These are phyloP conservation scores for Cephalopholis sonnerati DNA, from an alignment of 2,113 vertebrate species.

Conservation along the genomic window DNA sequence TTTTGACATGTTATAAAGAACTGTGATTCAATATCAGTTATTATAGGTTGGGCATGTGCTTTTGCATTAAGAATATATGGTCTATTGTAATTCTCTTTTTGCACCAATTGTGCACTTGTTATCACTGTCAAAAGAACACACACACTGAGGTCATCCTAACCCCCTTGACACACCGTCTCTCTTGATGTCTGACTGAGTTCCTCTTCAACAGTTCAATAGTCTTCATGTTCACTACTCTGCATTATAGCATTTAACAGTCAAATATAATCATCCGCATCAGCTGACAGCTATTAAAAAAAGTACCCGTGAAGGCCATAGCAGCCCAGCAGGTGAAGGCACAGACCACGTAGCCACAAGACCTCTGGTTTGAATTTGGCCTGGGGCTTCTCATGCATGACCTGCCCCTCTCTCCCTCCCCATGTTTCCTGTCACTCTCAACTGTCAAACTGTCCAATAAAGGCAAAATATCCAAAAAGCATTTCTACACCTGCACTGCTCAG, in stretches of 20 bases:
- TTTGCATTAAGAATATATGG: neutral
- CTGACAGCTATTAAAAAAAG: constrained; percentile 28
- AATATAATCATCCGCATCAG: constrained; percentile 1
- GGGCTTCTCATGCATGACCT: constrained; percentile 41
- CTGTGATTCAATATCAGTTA: no score
- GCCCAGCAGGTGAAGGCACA: neutral
- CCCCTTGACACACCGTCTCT: neutral
- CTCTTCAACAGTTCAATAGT: neutral
- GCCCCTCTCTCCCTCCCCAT: neutral
- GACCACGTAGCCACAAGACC: constrained; percentile 21
- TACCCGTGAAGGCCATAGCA: neutral
- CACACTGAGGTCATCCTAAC: neutral
- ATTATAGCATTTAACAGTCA: neutral
- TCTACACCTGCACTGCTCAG: neutral
- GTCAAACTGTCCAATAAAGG: constrained; percentile 52
- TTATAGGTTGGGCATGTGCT: neutral
- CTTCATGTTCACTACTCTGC: neutral
- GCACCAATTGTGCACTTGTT: neutral
- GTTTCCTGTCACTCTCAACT: constrained; percentile 54
- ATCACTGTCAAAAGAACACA: neutral
- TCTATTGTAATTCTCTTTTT: neutral
- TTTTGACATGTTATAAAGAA: no score
- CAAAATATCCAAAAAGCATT: constrained; percentile 18
- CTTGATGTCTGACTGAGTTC: neutral
- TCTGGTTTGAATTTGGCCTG: constrained; percentile 21